Conservation (phyloP, 1,140 invertebrate genomes). For the Drosophila azteca region DNA sequence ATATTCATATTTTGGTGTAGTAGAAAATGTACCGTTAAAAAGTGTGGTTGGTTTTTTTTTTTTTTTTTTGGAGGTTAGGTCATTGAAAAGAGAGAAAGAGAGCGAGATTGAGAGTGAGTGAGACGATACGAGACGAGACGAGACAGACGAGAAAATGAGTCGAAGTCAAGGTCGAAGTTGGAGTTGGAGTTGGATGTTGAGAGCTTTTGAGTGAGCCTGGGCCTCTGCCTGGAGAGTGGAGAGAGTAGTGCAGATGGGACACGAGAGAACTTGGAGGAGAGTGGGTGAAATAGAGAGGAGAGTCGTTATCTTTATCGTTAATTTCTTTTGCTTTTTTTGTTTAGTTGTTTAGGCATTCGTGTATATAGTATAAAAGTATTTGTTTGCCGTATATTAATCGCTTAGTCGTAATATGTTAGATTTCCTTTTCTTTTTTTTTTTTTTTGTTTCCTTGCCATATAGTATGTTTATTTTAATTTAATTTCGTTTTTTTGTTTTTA, state of each 20-base stretch:
- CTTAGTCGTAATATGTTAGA: slow-evolving; percentile 52
- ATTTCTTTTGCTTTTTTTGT: slow-evolving; percentile 39
- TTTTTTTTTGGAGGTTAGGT: slow-evolving; percentile 35
- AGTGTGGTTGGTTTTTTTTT: slow-evolving; percentile 40
- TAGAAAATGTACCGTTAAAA: slow-evolving; percentile 73
- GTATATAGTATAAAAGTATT: slow-evolving; percentile 73
- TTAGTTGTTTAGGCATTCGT: slow-evolving; percentile 39
- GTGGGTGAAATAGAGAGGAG: slow-evolving; percentile 18
- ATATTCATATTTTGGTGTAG: slow-evolving; percentile 59
- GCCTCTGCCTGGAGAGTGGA: slow-evolving; percentile 5
- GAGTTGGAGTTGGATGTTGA: slow-evolving; percentile 34
- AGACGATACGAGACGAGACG: slow-evolving; percentile 51
- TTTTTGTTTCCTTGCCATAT: slow-evolving; percentile 55
- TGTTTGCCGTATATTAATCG: slow-evolving; percentile 42
- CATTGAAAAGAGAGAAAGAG: slow-evolving; percentile 48
- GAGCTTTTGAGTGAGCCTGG: slow-evolving; percentile 21
- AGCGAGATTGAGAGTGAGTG: slow-evolving; percentile 36
- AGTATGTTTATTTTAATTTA: slow-evolving; percentile 48
- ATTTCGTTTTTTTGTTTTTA: slow-evolving; percentile 21
- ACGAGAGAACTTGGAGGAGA: slow-evolving; percentile 19
- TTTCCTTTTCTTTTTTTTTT: slow-evolving; percentile 28
- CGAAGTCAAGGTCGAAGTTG: slow-evolving; percentile 31
- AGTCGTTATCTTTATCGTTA: slow-evolving; percentile 21
- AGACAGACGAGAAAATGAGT: slow-evolving; percentile 45
- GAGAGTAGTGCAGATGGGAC: slow-evolving; percentile 33